phyloP scores from a whole-genome alignment of 2,797 vertebrate species.

The Moxostoma hubbsi region DNA sequence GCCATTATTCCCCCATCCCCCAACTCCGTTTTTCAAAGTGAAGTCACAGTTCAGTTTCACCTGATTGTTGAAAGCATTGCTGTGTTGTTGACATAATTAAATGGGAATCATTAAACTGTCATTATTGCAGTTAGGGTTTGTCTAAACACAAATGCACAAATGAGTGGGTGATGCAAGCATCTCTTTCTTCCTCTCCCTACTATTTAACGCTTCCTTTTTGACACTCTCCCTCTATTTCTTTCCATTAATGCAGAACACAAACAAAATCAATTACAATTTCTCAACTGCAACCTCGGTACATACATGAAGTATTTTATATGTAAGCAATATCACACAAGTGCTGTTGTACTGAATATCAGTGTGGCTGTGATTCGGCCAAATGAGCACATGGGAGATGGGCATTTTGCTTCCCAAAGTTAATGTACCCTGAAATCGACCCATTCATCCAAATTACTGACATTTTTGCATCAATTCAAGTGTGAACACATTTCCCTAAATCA shows the following conservation, averaged over 20 bases:
- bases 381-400: too few species aligned
- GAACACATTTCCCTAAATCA: too few species aligned
- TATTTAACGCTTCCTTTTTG: neutral
- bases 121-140: conserved; percentile 73
- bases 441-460: too few species aligned
- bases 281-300: too few species aligned
- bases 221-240: conserved; percentile 10
- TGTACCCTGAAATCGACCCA: too few species aligned
- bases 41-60: conserved; percentile 65
- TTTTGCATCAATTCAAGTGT: too few species aligned
- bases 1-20: conserved; percentile 26
- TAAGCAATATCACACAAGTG: neutral
- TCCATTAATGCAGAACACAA: neutral
- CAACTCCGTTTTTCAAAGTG: conserved; percentile 44
- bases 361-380: too few species aligned
- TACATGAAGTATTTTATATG: neutral
- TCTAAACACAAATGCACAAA: conserved; percentile 69
- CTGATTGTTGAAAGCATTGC: conserved; percentile 70
- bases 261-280: too few species aligned
- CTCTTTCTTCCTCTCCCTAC: conserved; percentile 1
- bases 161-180: conserved; percentile 46
- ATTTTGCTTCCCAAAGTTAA: too few species aligned
- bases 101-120: conserved; percentile 72
- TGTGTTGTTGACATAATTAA: conserved; percentile 64
- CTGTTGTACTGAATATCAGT: too few species aligned